phyloP scores from a whole-genome alignment of 2,797 vertebrate species.

The Xenopus petersii region DNA sequence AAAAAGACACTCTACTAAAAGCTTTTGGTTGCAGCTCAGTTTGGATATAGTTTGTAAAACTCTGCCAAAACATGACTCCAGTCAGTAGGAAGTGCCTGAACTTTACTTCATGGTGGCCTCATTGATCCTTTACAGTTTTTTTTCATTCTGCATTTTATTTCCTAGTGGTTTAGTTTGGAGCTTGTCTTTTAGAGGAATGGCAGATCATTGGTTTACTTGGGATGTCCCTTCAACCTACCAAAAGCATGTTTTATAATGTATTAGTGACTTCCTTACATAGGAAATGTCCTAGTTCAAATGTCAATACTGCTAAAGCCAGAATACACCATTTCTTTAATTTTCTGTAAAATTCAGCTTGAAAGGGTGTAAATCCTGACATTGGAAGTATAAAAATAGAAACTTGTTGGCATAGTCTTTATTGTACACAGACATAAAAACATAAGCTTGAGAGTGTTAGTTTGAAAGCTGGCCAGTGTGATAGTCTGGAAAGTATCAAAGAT shows the following conservation, averaged over 20 bases:
- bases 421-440: neutral
- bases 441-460: neutral
- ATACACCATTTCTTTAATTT: constrained; percentile 1
- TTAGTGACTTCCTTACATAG: constrained; percentile 28
- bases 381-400: neutral
- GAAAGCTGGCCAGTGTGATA: neutral
- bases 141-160: constrained; percentile 38
- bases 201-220: constrained; percentile 35
- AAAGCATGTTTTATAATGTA: constrained; percentile 24
- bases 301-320: constrained; percentile 10
- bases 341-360: neutral
- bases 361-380: constrained; percentile 5
- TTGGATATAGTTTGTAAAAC: constrained; percentile 35
- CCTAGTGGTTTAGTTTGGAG: constrained; percentile 40
- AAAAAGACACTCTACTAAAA: constrained; percentile 21
- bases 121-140: constrained; percentile 38
- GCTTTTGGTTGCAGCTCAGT: constrained; percentile 29
- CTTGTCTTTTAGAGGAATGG: constrained; percentile 33
- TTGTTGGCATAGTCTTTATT: neutral
- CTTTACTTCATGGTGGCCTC: constrained; percentile 46
- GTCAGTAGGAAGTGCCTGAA: constrained; percentile 42
- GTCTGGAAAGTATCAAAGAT: neutral
- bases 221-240: constrained; percentile 35
- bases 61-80: constrained; percentile 35
- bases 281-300: constrained; percentile 21